phyloP scores from a whole-genome alignment of 2,113 vertebrate genomes.

The Chitala chitala region DNA sequence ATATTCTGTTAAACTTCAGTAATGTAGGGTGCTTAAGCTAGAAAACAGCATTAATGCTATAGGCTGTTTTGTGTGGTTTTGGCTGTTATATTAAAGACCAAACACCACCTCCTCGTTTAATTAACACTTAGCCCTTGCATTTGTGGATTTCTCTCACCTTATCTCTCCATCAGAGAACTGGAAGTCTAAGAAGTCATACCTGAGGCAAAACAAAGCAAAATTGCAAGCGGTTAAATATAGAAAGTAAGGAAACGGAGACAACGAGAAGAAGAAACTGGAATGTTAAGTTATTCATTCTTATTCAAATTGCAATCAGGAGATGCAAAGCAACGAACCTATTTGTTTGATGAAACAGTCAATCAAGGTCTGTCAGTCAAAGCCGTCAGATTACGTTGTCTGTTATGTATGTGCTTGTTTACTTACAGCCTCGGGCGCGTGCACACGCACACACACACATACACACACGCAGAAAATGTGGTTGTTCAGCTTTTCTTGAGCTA shows the following conservation, averaged over 20 bases:
- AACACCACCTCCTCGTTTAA: neutral
- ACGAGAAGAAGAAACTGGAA: too few species aligned
- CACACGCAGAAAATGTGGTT: neutral
- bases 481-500: too few species aligned
- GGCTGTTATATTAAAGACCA: neutral
- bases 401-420: neutral
- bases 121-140: neutral
- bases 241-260: neutral
- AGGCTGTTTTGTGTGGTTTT: neutral
- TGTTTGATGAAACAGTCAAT: slow-evolving; percentile 6
- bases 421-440: neutral
- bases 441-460: neutral
- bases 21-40: too few species aligned
- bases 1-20: too few species aligned
- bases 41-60: too few species aligned
- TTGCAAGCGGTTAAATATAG: neutral
- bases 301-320: slow-evolving; percentile 14
- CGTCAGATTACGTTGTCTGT: neutral
- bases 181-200: neutral
- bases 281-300: neutral
- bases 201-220: too few species aligned
- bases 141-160: neutral
- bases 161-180: neutral
- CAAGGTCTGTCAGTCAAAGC: neutral
- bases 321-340: slow-evolving; percentile 5